Percentiles rank a stretch among this genome's conserved stretches.
Evolutionary conservation across 2,888 invertebrate species (phyloP).

Genomic region (Quadriops clusia): DNA sequence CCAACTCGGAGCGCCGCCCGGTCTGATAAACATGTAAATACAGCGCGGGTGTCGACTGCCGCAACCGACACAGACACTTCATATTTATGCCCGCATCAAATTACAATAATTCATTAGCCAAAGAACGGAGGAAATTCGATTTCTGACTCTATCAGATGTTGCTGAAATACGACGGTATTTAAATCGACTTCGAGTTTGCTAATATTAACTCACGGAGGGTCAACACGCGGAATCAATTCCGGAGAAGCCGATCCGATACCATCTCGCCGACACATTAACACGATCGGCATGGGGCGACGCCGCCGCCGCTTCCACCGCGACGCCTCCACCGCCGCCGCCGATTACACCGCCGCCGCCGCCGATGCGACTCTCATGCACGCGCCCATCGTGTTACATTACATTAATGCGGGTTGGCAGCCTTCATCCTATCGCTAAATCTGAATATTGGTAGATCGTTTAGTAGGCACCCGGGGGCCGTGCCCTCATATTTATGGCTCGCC

Average conservation of each 20-base stretch:
- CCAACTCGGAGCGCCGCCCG: conserved; percentile 25
- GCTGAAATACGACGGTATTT: conserved; percentile 21
- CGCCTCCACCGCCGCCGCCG: too few relatives aligned
- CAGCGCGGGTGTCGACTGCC: conserved; percentile 16
- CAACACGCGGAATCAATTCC: conserved; percentile 29
- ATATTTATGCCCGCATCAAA: conserved; percentile 32
- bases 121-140: conserved; percentile 27
- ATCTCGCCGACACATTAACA: conserved; percentile 27
- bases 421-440: conserved; percentile 13
- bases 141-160: conserved; percentile 26
- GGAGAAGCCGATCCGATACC: conserved; percentile 23
- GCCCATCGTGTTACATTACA: conserved; percentile 15
- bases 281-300: too few relatives aligned
- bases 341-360: too few relatives aligned
- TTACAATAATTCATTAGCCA: conserved; percentile 33
- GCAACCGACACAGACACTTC: conserved; percentile 24
- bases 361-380: conserved; percentile 15
- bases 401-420: conserved; percentile 10
- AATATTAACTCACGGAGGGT: conserved; percentile 25
- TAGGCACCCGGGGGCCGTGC: conserved; percentile 3
- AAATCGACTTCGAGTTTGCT: conserved; percentile 17
- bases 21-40: conserved; percentile 35
- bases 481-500: too few relatives aligned
- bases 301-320: too few relatives aligned
- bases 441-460: conserved; percentile 15